phyloP scores from a whole-genome alignment of 2,113 vertebrate genomes.

The Bos taurus region DNA sequence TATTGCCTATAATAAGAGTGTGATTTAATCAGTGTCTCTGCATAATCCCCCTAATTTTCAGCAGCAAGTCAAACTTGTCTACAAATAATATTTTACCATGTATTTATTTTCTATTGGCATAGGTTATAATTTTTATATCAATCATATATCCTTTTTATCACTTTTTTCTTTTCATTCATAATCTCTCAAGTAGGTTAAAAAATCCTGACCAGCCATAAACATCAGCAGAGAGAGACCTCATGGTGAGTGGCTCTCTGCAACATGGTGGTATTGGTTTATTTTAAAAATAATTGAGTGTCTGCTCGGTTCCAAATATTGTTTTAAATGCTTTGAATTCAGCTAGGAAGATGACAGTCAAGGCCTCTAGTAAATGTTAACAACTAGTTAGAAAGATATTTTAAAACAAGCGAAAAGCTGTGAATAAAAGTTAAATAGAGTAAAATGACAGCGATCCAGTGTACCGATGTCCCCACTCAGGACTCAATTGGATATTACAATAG shows the following conservation, averaged over 20 bases:
- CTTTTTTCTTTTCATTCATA: background rate
- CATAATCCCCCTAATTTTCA: background rate
- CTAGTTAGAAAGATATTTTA: slow-evolving; percentile 7
- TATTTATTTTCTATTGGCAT: background rate
- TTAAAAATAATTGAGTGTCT: slow-evolving; percentile 27
- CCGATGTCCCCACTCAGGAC: background rate
- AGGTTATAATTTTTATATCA: background rate
- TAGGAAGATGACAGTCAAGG: background rate
- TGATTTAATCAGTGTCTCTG: background rate
- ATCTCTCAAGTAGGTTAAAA: background rate
- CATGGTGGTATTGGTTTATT: background rate
- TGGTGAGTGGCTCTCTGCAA: background rate
- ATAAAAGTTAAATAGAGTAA: background rate
- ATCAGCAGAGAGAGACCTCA: background rate
- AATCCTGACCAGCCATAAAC: background rate
- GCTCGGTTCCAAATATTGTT: background rate
- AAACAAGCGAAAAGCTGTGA: background rate
- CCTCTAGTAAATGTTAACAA: slow-evolving; percentile 18
- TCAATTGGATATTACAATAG: background rate
- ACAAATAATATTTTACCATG: background rate
- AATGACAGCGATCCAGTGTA: background rate
- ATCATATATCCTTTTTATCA: background rate
- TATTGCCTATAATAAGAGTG: background rate
- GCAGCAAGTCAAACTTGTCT: background rate
- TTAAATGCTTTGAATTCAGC: background rate